Conservation (phyloP, 2,888 invertebrate genomes). For the Arctia plantaginis region DNA sequence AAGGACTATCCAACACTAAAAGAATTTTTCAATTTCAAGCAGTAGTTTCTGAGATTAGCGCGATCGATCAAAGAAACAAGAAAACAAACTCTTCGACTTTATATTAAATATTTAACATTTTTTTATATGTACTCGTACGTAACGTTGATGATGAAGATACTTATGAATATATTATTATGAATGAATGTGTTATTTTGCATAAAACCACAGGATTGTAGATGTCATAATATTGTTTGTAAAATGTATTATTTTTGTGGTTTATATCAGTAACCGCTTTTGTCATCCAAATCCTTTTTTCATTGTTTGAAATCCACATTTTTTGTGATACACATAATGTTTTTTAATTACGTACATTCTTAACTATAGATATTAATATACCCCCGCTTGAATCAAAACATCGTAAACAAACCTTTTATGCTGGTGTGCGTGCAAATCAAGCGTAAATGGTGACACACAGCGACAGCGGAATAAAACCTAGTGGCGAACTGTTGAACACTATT, state of each 20-base stretch:
- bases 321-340: neutral
- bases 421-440: no score
- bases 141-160: neutral
- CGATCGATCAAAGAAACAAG: neutral
- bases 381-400: no score
- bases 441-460: no score
- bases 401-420: no score
- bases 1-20: neutral
- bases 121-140: neutral
- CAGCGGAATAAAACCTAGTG: no score
- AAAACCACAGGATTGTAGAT: constrained; percentile 3
- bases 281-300: neutral
- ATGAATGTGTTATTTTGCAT: neutral
- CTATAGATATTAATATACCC: neutral
- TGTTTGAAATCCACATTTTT: neutral
- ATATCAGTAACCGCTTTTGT: neutral
- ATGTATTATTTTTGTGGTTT: constrained; percentile 5
- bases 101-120: neutral
- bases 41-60: neutral
- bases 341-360: neutral
- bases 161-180: constrained; percentile 4
- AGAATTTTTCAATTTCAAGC: neutral
- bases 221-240: neutral
- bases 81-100: neutral
- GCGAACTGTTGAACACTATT: no score